Conservation (phyloP, 2,113 vertebrate genomes). For the Amblyornis subalaris region DNA sequence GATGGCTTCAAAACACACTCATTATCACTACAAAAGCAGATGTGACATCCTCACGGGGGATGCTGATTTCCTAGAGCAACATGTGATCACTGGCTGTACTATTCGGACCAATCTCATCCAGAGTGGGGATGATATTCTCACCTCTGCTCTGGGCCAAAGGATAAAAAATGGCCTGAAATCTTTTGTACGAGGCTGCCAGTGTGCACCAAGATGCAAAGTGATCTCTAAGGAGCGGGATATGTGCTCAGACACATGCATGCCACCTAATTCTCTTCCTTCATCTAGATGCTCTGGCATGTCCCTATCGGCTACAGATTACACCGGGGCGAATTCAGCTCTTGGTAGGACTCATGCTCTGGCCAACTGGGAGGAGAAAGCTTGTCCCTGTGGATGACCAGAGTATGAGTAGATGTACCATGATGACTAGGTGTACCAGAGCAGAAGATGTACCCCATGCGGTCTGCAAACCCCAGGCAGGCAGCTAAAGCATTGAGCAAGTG, state of each 20-base stretch:
- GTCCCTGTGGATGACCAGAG: background rate
- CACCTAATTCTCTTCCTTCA: background rate
- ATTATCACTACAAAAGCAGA: background rate
- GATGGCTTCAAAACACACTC: background rate
- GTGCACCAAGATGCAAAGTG: background rate
- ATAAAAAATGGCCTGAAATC: background rate
- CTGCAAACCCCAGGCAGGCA: background rate
- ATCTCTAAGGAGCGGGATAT: background rate
- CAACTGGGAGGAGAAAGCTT: background rate
- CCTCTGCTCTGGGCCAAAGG: background rate
- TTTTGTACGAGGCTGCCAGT: background rate
- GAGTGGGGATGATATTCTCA: background rate
- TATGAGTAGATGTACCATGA: background rate
- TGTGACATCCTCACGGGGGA: rapidly evolving
- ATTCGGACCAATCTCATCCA: background rate
- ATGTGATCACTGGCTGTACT: background rate
- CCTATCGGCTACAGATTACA: background rate
- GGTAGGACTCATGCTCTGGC: background rate
- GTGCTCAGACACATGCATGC: background rate
- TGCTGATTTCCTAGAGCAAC: background rate
- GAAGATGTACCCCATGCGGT: background rate
- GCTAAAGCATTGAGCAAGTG: background rate
- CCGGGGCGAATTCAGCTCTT: background rate
- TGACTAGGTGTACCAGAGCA: background rate
- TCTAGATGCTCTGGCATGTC: background rate